Conservation (phyloP, 2,113 vertebrate genomes). For the Glaucomys volans region DNA sequence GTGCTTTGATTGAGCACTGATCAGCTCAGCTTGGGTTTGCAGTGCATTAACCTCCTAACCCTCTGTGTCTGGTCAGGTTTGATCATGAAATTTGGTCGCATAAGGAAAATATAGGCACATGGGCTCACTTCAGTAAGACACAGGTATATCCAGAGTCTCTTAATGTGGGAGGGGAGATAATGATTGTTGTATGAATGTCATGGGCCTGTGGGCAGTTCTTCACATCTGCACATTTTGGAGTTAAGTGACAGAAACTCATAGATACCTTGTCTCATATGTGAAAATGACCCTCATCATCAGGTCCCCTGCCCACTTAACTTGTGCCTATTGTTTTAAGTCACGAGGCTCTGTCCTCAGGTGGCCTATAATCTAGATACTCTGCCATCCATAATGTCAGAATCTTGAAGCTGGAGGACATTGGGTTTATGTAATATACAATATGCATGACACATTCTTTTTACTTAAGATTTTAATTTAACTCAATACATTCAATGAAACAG, state of each 20-base stretch:
- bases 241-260: neutral
- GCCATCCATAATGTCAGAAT: neutral
- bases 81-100: neutral
- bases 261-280: neutral
- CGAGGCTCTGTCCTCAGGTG: neutral
- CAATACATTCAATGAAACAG: neutral
- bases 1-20: neutral
- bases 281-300: neutral
- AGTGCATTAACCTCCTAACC: neutral
- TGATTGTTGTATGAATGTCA: neutral
- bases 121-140: neutral
- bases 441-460: constrained; percentile 15
- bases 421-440: neutral
- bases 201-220: neutral
- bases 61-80: neutral
- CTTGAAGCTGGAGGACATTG: neutral
- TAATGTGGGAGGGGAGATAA: neutral
- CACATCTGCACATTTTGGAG: neutral
- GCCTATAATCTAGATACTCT: neutral
- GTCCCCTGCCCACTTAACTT: neutral
- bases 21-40: neutral
- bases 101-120: neutral
- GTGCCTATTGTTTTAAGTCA: neutral
- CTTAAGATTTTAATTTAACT: constrained; percentile 25
- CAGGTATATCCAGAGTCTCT: neutral